Percentiles rank a stretch among this genome's conserved stretches.
These are phyloP conservation scores for Echiichthys vipera DNA, from an alignment of 2,797 vertebrate species.

Conservation along the genomic window DNA sequence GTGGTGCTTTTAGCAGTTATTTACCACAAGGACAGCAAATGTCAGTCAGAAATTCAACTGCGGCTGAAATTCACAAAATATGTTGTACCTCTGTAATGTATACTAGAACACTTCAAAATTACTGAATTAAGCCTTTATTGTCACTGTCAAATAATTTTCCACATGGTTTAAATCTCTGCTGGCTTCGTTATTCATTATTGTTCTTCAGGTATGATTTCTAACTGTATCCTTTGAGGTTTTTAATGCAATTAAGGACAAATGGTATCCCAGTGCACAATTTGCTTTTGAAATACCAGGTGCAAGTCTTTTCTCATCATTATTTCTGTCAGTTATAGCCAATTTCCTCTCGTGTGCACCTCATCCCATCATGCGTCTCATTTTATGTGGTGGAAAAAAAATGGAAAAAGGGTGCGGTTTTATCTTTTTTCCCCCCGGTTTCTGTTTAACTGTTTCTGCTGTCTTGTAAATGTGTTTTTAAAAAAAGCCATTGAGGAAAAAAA, in stretches of 20 bases:
- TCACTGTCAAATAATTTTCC: constrained; percentile 7
- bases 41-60: constrained; percentile 21
- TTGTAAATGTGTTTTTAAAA: constrained; percentile 15
- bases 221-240: constrained; percentile 15
- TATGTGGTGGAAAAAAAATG: not conserved
- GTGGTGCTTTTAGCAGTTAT: constrained; percentile 47
- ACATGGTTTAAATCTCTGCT: constrained; percentile 15
- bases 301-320: constrained; percentile 36
- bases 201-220: constrained; percentile 31
- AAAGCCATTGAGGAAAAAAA: too few relatives aligned
- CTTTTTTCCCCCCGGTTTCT: not conserved
- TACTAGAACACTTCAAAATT: not conserved
- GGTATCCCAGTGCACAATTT: constrained; percentile 30
- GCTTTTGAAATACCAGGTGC: constrained; percentile 65
- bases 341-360: constrained; percentile 44
- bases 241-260: constrained; percentile 28
- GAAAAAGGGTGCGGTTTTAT: constrained; percentile 4
- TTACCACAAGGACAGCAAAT: constrained; percentile 44
- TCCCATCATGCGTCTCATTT: too few relatives aligned
- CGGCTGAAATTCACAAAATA: constrained; percentile 14
- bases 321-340: constrained; percentile 48
- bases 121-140: not conserved
- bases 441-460: not conserved
- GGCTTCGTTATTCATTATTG: constrained; percentile 11
- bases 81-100: not conserved